Evolutionary conservation across 2,888 invertebrate species (phyloP), one percentile per base, ranked within the genome.

Genomic region (Eupsilia transversa): DNA sequence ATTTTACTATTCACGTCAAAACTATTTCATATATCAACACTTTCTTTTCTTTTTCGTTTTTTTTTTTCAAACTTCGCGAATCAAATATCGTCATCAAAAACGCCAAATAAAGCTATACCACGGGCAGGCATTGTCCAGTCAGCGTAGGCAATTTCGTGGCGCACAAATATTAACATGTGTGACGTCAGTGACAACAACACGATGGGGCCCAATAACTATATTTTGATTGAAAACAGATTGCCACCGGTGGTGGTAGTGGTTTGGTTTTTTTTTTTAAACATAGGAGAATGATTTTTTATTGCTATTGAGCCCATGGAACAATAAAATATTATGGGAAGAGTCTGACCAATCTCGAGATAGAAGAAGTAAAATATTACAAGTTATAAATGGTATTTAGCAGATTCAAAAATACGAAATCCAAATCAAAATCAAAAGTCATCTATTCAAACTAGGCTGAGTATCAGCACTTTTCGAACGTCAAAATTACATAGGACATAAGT

Each of bases 181-280:
- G 78, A 57, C 57, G 46, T 17, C 27, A 65, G 2, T 60, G 71
- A 59, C 76, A 71, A 61, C 57, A 54, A 23, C 23, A 56, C 41
- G 49, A 17, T 38, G 46, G 30, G 35, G 27, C 7, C 23, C 72
- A 78, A 72, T 77, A 79, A 81, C 88, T 80, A 85, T 86, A 79
- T 90, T 89, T 88, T 88, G 86, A 89, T 90, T 88, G 86, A 87
- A 84, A 86, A 84, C 79, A 74, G 72, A 82, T 84, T 87, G n/a
- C 49, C 23, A 5, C 5, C 5, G 14, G 23, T 46, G 14, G 23
- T 46, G 23, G n/a, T 20, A 61, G 14, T 14, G 23, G 14, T 60
- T 59, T 60, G 12, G 9, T 54, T 49, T 49, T 9, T 49, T 23
- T 14, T 52, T 54, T 12, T 52, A 2, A n/a, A 52, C n/a, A 1